Base-by-base conservation (phyloP, 1,140 invertebrate species). In the Drosophila micromelanica region DNA sequence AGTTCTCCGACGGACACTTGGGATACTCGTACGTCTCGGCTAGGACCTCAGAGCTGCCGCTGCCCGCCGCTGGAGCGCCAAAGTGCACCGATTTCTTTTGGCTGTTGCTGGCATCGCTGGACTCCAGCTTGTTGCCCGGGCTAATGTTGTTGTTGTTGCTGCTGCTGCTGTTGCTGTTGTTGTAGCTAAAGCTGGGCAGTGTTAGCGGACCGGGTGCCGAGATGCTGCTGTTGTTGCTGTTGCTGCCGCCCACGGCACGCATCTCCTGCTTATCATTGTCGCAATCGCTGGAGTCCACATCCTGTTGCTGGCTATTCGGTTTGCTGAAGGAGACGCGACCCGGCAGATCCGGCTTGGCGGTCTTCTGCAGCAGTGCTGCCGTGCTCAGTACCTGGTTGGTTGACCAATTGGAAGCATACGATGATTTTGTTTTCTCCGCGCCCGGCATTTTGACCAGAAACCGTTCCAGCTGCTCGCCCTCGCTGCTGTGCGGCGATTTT, bases 251-350 rank as follows among this genome's bases (percentile, higher is more conserved):
- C 7, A 2, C 32, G 3, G 45, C 13, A 5, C 71, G 54, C 12
- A 60, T 4, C 13, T 80, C 75, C 60, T 89, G 84, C 27, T 81
- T 91, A 27, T 92, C 90, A 43, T 92, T 90, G 6, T 92, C 90
- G 52, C 86, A 86, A 52, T 92, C 91, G 52, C 90, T 92, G 32
- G 85, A 91, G 63, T 86, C 86, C 17, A 77, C n/a, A 15, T 91
- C 81, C 38, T 68, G 35, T 6, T 73, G 12, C 54, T 9, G 23
- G 63, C 64, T 15, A 23, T 77, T 82, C 3, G 86, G 78, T 46
- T 91, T 92, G 32, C 79, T 80, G 51, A 92, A 92, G 12, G 91
- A 92, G 2, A 91, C 91, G 20, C 91, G 65, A 0, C 91, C 91
- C 1, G 90, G 91, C 43, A 92, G 74, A 82, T 92, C 89, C 0